Conservation (phyloP, 2,888 invertebrate genomes). For the Hartigia nigra region DNA sequence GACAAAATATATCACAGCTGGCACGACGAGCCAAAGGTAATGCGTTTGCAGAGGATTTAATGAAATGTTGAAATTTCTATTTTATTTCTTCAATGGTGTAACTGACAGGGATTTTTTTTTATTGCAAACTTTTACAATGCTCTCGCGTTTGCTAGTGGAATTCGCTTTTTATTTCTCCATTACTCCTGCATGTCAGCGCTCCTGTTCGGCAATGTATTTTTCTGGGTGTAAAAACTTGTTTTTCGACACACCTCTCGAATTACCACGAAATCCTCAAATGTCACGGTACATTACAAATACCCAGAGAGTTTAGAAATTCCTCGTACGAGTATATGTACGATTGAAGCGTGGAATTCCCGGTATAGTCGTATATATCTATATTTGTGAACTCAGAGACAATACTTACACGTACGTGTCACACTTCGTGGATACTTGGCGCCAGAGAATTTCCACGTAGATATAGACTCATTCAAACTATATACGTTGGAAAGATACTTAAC, state of each 20-base stretch:
- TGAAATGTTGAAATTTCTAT: background rate
- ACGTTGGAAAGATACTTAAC: background rate
- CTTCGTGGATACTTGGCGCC: background rate
- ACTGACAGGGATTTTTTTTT: background rate
- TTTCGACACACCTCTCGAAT: background rate
- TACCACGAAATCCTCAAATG: background rate
- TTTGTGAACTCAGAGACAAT: background rate
- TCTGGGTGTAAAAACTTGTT: background rate
- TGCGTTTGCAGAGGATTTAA: background rate
- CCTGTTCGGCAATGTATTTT: background rate
- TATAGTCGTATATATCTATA: background rate
- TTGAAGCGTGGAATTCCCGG: background rate
- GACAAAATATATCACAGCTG: conserved; percentile 59
- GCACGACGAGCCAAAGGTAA: conserved; percentile 60
- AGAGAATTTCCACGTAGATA: background rate
- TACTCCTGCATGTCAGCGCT: background rate
- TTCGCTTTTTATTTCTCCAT: background rate
- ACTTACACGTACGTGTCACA: background rate
- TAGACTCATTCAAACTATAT: background rate
- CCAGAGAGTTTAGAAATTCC: background rate
- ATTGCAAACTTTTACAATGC: background rate
- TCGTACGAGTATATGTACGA: background rate
- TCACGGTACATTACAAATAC: background rate
- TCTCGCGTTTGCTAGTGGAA: background rate
- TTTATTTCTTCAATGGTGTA: background rate